These are phyloP conservation scores for Agrochola macilenta DNA, from an alignment of 2,888 invertebrate genomes.

Conservation along the genomic window DNA sequence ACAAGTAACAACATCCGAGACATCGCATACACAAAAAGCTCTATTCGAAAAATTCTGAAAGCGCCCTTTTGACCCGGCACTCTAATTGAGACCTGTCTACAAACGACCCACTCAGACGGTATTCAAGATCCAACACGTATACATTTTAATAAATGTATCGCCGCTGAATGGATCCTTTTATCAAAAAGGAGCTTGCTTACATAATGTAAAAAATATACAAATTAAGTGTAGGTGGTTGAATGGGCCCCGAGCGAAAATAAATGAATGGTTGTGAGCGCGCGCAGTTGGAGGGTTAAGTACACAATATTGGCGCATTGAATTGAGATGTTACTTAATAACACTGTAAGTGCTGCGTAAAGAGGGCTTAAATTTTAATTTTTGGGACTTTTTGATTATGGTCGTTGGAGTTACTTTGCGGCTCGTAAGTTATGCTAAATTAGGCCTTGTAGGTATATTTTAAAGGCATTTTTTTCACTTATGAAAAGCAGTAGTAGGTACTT, in stretches of 20 bases:
- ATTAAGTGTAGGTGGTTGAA: constrained; percentile 87
- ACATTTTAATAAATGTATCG: constrained; percentile 90
- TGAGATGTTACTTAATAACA: constrained; percentile 78
- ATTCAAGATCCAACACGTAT: constrained; percentile 83
- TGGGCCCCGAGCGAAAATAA: constrained; percentile 77
- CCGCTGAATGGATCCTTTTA: constrained; percentile 86
- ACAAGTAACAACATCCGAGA: constrained; percentile 59
- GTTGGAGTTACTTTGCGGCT: constrained; percentile 47
- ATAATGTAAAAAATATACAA: constrained; percentile 87
- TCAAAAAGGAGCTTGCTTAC: constrained; percentile 83
- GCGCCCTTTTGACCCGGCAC: constrained; percentile 65
- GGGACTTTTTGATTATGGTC: constrained; percentile 43
- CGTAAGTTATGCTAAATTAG: constrained; percentile 23
- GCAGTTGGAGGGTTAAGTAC: constrained; percentile 76
- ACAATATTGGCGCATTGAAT: constrained; percentile 78
- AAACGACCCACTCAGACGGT: constrained; percentile 86
- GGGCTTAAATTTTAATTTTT: constrained; percentile 57
- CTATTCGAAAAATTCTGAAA: constrained; percentile 63
- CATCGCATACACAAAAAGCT: constrained; percentile 58
- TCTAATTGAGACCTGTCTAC: constrained; percentile 69
- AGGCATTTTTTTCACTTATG: not conserved
- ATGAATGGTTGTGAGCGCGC: constrained; percentile 74
- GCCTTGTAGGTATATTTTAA: not conserved
- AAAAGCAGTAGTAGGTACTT: not conserved
- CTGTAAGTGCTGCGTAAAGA: constrained; percentile 56